Base-by-base conservation (phyloP, 2,113 vertebrate genomes). In the Pelecanus crispus region DNA sequence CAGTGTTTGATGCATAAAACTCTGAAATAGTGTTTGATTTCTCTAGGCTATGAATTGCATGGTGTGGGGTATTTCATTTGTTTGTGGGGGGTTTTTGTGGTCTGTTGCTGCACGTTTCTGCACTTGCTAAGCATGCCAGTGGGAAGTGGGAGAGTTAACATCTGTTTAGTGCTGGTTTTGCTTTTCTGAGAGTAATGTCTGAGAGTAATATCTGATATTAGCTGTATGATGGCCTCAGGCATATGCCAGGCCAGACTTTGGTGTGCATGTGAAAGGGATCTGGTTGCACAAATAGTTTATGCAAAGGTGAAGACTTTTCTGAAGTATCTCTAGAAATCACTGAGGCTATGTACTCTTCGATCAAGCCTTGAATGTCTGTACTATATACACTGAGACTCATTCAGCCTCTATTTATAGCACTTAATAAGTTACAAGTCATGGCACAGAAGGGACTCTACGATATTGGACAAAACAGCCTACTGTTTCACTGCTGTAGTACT, bases 371-470 rank as follows among this genome's bases (percentile, higher is more conserved):
- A 50, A 22, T 78, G 95, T 83, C 72, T 86, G 79, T 50, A 6
- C 62, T n/a, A 1, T 14, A 50, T 15, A 70, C 62, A 68, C 83
- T 55, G 68, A 84, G 65, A 6, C 40, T 91, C 47, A 45, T 78
- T 78, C 90, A 94, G 65, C 25, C 19, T 36, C 66, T 90, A 38
- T 96, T 95, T 93, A 70, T 86, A 96, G 83, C 55, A 77, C 59
- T 91, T 22, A 55, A 1, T 40, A 88, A 92, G 61, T 36, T 90
- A 77, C 50, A 31, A 93, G 74, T 58, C 5, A 4, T 13, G n/a
- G 56, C 73, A 87, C 42, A 67, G 93, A 74, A 88, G 50, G 68
- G 79, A 74, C 47, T 42, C 65, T 90, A 58, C 59, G 38, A 42
- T 40, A 38, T 32, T 79, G 63, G 82, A 88, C 36, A 84, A 79